These are phyloP conservation scores for Typhlomys cinereus DNA, from an alignment of 2,113 vertebrate genomes.

Conservation along the genomic window DNA sequence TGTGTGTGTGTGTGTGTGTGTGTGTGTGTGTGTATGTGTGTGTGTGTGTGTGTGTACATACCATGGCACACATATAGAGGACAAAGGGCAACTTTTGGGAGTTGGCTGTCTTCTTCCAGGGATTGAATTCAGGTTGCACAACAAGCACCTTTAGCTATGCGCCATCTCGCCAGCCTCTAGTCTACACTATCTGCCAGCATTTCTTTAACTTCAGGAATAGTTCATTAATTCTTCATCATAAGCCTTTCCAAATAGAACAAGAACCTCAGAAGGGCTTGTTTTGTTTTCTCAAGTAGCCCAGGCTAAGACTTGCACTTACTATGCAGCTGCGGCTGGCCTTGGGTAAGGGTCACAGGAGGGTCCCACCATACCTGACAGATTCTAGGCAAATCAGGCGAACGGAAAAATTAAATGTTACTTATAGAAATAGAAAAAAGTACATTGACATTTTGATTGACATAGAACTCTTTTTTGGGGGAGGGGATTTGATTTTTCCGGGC, in stretches of 20 bases:
- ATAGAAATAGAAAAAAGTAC: slow-evolving; percentile 19
- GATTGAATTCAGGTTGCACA: no score
- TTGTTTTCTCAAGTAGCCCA: no score
- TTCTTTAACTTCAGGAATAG: background rate
- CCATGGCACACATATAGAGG: no score
- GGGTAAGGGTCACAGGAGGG: background rate
- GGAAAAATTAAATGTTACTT: background rate
- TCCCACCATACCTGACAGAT: background rate
- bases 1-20: no score
- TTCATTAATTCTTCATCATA: slow-evolving; percentile 21
- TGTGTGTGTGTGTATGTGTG: no score
- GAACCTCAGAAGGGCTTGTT: background rate
- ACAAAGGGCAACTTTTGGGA: no score
- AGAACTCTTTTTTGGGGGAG: background rate
- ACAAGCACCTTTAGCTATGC: no score
- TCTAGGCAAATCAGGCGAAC: slow-evolving; percentile 1
- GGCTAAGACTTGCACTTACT: background rate
- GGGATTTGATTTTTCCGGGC: background rate
- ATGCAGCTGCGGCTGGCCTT: background rate
- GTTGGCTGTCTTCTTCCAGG: no score
- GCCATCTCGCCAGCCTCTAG: no score
- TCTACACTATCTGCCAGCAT: background rate
- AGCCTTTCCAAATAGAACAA: background rate
- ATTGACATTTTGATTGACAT: background rate
- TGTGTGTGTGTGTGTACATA: no score